Evolutionary conservation across 2,888 invertebrate genomes (phyloP).

Genomic region (Cephus sareptanus): DNA sequence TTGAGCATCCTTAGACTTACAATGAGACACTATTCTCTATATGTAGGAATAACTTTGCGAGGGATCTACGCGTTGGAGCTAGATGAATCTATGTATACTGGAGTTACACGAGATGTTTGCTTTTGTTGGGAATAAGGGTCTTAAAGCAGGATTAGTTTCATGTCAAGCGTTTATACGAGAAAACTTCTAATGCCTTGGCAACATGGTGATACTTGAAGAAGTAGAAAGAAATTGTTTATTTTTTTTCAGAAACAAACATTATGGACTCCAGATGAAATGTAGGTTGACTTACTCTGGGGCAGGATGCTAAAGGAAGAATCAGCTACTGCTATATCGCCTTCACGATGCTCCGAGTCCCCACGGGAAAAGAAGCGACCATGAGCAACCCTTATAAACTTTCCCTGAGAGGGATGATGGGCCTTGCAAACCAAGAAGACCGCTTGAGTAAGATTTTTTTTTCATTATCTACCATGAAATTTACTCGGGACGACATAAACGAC

Average conservation of each 20-base stretch:
- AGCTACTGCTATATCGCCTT: not conserved
- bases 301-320: not conserved
- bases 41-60: not conserved
- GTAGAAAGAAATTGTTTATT: not conserved
- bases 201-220: not conserved
- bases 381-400: not conserved
- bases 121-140: not conserved
- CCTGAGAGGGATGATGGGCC: not conserved
- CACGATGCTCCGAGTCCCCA: not conserved
- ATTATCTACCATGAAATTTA: not conserved
- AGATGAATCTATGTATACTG: not conserved
- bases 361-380: not conserved
- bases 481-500: not conserved
- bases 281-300: not conserved
- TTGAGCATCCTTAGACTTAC: not conserved
- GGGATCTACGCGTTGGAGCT: not conserved
- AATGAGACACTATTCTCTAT: not conserved
- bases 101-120: not conserved
- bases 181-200: not conserved
- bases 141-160: not conserved
- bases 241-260: not conserved
- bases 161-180: not conserved
- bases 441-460: not conserved
- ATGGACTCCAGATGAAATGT: not conserved
- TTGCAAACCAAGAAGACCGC: not conserved